These are phyloP conservation scores for Aphaenogaster rudis DNA, from an alignment of 1,140 invertebrate genomes.

Conservation along the genomic window DNA sequence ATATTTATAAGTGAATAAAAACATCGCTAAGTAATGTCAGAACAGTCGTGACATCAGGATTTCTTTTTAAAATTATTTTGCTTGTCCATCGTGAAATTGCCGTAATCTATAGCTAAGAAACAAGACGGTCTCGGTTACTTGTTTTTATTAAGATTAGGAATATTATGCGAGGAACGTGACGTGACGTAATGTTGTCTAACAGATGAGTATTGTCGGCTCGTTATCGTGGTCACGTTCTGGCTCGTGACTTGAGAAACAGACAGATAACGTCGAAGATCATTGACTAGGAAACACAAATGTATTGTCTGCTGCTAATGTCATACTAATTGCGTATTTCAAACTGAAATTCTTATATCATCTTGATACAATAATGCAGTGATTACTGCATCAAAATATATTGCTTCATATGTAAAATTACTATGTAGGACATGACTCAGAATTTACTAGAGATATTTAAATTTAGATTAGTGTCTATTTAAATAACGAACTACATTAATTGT, in stretches of 20 bases:
- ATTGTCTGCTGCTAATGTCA: neutral
- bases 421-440: neutral
- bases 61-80: neutral
- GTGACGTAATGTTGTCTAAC: constrained; percentile 15
- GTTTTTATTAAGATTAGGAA: constrained; percentile 44
- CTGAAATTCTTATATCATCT: neutral
- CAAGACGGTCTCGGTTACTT: constrained; percentile 19
- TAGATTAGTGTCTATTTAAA: neutral
- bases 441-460: neutral
- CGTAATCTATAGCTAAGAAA: constrained; percentile 1
- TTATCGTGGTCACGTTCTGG: constrained; percentile 51
- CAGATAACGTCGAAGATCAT: constrained; percentile 29
- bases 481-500: neutral
- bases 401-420: neutral
- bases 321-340: neutral
- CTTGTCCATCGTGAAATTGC: neutral
- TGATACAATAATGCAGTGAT: neutral
- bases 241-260: neutral
- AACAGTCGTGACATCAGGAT: neutral
- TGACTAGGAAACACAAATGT: constrained; percentile 11
- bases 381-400: neutral
- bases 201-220: constrained; percentile 7
- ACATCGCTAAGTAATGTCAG: neutral
- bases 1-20: neutral
- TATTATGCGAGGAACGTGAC: constrained; percentile 47